Base-by-base conservation (phyloP, 2,888 invertebrate genomes). In the Lepidochrysops patricia region DNA sequence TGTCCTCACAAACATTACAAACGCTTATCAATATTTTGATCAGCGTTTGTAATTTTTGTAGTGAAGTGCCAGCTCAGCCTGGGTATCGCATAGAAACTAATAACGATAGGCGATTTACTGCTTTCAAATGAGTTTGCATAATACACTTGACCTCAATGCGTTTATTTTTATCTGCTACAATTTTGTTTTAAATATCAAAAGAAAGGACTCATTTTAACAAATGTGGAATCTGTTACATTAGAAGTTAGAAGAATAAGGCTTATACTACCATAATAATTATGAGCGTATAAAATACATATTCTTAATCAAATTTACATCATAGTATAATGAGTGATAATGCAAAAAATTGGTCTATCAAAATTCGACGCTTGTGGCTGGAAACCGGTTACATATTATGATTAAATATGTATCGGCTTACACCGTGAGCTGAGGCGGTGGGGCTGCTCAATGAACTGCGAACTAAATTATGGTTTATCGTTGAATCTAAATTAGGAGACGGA, bases 101-200 rank as follows among this genome's bases (percentile, higher is more conserved):
- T 29, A 54, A 29, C 13, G 54, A 54, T 32, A 27, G 29, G 9
- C 27, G 13, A 7, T 29, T 13, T 29, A 54, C 7, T 32, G 13
- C 9, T 27, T 54, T 15, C 15, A 15, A 54, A 29, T 54, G 54
- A 54, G 54, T 54, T 54, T 29, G 15, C 54, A 50, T 50, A 50
- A 26, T 15, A 54, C 29, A 32, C 54, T 15, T 32, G 54, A 32
- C 54, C 54, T 12, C 50, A 29, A 15, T 54, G 9, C 23, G 29
- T 13, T 32, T 54, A 29, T 54, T 54, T 54, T 29, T 54, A 32
- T 54, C 54, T 54, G 26, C 27, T 52, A 52, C 27, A 15, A 50
- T 25, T 50, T n/a, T n/a, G n/a, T n/a, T n/a, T n/a, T n/a, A n/a
- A n/a, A n/a, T n/a, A n/a, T n/a, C n/a, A n/a, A n/a, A n/a, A n/a